A percentile compares a stretch with the other conserved stretches of the same genome.
phyloP scores from a whole-genome alignment of 1,140 invertebrate species.

The Ostrea denselamellosa region DNA sequence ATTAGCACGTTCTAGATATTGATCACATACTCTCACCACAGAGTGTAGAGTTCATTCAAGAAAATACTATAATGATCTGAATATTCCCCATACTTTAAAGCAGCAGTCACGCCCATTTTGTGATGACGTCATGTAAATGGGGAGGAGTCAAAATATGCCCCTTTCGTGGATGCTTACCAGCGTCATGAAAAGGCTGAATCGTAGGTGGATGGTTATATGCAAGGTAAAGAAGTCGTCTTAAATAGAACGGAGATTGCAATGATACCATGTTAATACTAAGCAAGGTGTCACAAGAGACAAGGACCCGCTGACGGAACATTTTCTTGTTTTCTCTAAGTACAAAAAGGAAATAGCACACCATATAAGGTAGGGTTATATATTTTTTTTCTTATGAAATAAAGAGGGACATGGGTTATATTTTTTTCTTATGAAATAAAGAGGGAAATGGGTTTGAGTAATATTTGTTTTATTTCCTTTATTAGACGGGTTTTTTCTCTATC shows the following conservation, averaged over 20 bases:
- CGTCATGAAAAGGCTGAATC: background rate
- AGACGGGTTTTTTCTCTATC: background rate
- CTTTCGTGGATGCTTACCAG: background rate
- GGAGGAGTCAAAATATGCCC: background rate
- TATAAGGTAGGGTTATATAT: background rate
- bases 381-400: background rate
- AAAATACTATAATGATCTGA: background rate
- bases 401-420: background rate
- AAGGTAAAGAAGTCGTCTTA: background rate
- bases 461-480: background rate
- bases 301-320: background rate
- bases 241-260: background rate
- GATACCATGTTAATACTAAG: background rate
- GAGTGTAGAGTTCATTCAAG: background rate
- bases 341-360: background rate
- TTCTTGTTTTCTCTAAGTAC: background rate
- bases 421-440: too few species aligned
- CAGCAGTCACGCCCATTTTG: background rate
- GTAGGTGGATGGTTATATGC: constrained; percentile 19
- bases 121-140: background rate
- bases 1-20: background rate
- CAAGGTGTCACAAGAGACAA: background rate
- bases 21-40: background rate
- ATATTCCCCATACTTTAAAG: background rate
- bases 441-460: background rate